phyloP scores from a whole-genome alignment of 2,113 vertebrate species.

The Neotoma lepida region DNA sequence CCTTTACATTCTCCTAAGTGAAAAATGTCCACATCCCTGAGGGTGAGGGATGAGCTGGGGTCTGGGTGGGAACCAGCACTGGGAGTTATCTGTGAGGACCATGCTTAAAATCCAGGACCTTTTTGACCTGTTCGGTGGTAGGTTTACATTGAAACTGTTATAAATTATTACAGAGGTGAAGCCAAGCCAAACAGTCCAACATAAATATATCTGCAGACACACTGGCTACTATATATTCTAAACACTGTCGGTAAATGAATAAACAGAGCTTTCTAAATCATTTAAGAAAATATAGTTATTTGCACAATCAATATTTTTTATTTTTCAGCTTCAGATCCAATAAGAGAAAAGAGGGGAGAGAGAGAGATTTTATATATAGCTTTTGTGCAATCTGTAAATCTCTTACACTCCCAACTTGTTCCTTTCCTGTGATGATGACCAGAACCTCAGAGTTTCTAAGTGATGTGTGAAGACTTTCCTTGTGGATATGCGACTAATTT shows the following conservation, averaged over 20 bases:
- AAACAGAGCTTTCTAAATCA: constrained; percentile 91
- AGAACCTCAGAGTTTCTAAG: constrained; percentile 79
- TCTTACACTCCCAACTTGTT: constrained; percentile 72
- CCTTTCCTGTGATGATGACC: constrained; percentile 78
- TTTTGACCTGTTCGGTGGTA: constrained; percentile 94
- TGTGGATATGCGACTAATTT: constrained; percentile 76
- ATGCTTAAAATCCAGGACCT: constrained; percentile 90
- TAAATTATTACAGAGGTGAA: constrained; percentile 96
- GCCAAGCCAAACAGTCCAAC: constrained; percentile 96
- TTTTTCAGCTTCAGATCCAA: constrained; percentile 82
- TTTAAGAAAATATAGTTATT: constrained; percentile 91
- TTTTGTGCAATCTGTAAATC: constrained; percentile 78
- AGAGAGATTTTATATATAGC: constrained; percentile 77
- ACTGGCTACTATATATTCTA: constrained; percentile 93
- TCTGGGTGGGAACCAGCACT: constrained; percentile 80
- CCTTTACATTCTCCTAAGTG: constrained; percentile 79
- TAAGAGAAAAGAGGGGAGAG: not conserved
- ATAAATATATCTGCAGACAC: constrained; percentile 96
- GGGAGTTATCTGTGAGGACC: constrained; percentile 86
- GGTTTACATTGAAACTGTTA: constrained; percentile 97
- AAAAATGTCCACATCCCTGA: constrained; percentile 79
- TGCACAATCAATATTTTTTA: constrained; percentile 90
- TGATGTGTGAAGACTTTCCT: constrained; percentile 70
- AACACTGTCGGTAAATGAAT: constrained; percentile 93
- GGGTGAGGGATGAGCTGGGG: constrained; percentile 79